These are phyloP conservation scores for Melangyna quadrimaculata DNA, from an alignment of 2,888 invertebrate species.

Conservation along the genomic window DNA sequence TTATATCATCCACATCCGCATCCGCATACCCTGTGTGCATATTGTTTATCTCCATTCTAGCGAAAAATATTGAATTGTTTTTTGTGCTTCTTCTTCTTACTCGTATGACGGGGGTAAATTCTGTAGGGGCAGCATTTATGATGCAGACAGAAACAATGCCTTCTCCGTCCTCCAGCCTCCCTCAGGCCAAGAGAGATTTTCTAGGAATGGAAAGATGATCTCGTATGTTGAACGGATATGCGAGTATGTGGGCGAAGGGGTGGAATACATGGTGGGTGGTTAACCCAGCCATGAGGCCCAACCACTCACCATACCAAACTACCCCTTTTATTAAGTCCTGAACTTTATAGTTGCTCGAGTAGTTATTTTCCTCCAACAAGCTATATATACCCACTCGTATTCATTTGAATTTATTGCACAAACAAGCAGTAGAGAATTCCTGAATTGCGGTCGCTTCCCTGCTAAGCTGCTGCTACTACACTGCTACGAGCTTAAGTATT, in stretches of 20 bases:
- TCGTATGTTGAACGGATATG: neutral
- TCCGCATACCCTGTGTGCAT: conserved; percentile 5
- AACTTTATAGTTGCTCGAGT: conserved; percentile 37
- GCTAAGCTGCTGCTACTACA: too few species aligned
- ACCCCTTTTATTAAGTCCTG: conserved; percentile 36
- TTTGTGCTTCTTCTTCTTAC: neutral
- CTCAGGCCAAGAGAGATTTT: neutral
- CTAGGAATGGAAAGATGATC: conserved; percentile 16
- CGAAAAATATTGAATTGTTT: conserved; percentile 30
- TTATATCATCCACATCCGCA: conserved; percentile 5
- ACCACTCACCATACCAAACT: neutral
- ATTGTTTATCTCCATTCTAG: conserved; percentile 36
- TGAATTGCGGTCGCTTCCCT: neutral
- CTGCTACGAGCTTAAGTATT: neutral
- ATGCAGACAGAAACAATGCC: conserved; percentile 29
- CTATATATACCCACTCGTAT: neutral
- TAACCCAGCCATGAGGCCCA: neutral
- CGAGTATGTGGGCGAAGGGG: neutral
- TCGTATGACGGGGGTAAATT: neutral
- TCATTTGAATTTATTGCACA: conserved; percentile 47
- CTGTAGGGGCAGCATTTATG: neutral
- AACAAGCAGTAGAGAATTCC: conserved; percentile 8
- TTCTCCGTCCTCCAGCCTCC: neutral
- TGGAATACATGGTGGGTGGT: too few species aligned
- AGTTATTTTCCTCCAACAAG: neutral